phyloP scores from a whole-genome alignment of 2,888 invertebrate species.

The Cacoxenus indagator region DNA sequence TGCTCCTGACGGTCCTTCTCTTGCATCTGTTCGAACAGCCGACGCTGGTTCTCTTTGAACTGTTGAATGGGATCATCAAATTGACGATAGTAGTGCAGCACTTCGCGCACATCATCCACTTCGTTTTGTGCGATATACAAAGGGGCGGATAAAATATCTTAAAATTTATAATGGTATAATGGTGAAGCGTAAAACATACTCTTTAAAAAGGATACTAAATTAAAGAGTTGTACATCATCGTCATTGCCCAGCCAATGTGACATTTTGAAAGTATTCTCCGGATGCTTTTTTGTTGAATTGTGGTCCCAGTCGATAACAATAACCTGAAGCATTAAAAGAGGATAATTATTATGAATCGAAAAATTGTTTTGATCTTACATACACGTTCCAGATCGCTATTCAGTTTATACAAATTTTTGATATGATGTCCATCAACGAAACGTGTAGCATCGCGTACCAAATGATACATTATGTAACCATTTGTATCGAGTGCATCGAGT shows the following conservation, averaged over 20 bases:
- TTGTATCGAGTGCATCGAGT: conserved; percentile 92
- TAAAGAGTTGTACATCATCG: conserved; percentile 88
- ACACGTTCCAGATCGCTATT: conserved; percentile 89
- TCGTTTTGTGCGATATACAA: conserved; percentile 92
- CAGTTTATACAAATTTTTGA: conserved; percentile 89
- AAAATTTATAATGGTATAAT: background rate
- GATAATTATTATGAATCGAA: background rate
- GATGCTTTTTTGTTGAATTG: conserved; percentile 88
- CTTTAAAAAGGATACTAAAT: conserved; percentile 91
- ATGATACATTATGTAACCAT: conserved; percentile 89
- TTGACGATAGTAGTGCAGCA: conserved; percentile 90
- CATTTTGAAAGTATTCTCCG: conserved; percentile 88
- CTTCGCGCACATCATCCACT: conserved; percentile 94
- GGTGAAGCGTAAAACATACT: conserved; percentile 76
- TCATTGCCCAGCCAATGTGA: conserved; percentile 94
- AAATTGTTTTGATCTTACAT: conserved; percentile 32
- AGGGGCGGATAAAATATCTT: conserved; percentile 32
- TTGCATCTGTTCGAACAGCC: conserved; percentile 79
- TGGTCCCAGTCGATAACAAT: conserved; percentile 96
- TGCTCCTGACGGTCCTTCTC: conserved; percentile 73
- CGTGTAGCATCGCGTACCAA: conserved; percentile 96
- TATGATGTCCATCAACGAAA: conserved; percentile 93
- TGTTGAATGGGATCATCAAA: conserved; percentile 93
- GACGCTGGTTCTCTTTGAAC: conserved; percentile 91
- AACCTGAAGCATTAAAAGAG: conserved; percentile 81